Base-by-base conservation (phyloP, 2,797 vertebrate genomes). In the Microctenopoma steveboyesi region DNA sequence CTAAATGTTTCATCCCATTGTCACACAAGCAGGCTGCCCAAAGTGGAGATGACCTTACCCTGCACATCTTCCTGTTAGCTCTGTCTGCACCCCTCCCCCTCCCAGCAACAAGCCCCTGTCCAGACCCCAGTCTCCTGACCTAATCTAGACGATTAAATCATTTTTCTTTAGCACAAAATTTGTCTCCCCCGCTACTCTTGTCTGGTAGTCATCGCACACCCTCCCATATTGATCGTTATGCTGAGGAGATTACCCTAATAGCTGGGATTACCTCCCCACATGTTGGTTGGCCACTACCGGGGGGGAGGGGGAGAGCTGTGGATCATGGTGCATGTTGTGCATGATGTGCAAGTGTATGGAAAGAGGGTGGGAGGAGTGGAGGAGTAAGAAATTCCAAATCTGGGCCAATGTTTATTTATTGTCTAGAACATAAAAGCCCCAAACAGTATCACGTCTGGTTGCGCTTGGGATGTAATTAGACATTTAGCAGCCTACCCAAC, bases 161-260 rank as follows among this genome's bases (percentile, higher is more conserved):
- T 92, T 91, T 92, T 92, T 92, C 88, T 88, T 92, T 82, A 86
- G 88, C 85, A 84, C 88, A 91, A 91, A 92, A 92, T 90, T 92
- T 81, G 80, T 74, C 67, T 81, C 82, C 80, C 37, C 79, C 45
- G 33, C 89, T 80, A 82, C 84, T 90, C 88, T 86, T 74, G 89
- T 89, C 86, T 87, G 89, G 79, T 88, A 76, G 89, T 84, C 85
- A 70, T 68, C 53, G 71, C 78, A 65, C 81, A 85, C 87, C 87
- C 91, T 92, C 89, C 88, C 85, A 89, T 92, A 93, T 93, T 93
- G 94, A 94, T 94, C 88, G 91, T 88, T 88, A 88, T 91, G 87
- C 90, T 91, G 92, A 93, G 93, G 91, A 94, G 94, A 94, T 95
- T 94, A 94, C 92, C 91, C 92, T 93, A 93, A 94, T 94, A 94